Base-by-base conservation (phyloP, 2,113 vertebrate species). In the Andinoacara biseriatus region DNA sequence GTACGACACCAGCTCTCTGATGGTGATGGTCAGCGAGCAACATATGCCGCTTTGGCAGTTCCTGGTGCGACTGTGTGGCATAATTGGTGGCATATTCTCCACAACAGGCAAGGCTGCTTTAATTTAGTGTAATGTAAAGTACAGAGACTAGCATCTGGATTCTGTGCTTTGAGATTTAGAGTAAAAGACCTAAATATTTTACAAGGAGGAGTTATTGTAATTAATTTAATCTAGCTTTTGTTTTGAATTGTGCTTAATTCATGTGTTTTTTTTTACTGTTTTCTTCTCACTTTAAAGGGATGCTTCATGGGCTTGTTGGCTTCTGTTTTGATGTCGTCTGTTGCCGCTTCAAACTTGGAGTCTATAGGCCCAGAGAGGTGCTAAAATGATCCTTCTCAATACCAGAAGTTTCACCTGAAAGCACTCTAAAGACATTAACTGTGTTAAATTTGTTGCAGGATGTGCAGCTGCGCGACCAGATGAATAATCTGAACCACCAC, bases 31-130 rank as follows among this genome's bases (percentile, higher is more conserved):
- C 83, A 99, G 97, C 17, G 98, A 99, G 93, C 97, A 99, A 88
- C 97, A 99, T 80, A 98, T 99, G 98, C 98, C 98, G 0, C 95
- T 99, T 43, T 97, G 98, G 97, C 97, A 98, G 95, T 99, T 99
- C 92, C 95, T 99, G 84, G 97, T 99, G 88, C 96, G 98, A 49
- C 96, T 99, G 35, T 99, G 98, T 84, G 98, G 98, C 79, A 99
- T 99, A 60, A 83, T 99, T 22, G 98, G 98, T 58, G 98, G 98
- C 35, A 98, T 99, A 83, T 99, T 99, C 95, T 98, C 98, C 91
- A 99, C 98, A 10, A 99, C 98, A 95, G 98, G 98, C 95, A 89
- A 93, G 81, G 80, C 74, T 10, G 10, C 5, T n/a, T 26, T 31
- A n/a, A 76, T 8, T 59, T 38, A 24, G 14, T 26, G 5, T 10